Base-by-base conservation (phyloP, 1,140 invertebrate species). In the Drosophila nebulosa region DNA sequence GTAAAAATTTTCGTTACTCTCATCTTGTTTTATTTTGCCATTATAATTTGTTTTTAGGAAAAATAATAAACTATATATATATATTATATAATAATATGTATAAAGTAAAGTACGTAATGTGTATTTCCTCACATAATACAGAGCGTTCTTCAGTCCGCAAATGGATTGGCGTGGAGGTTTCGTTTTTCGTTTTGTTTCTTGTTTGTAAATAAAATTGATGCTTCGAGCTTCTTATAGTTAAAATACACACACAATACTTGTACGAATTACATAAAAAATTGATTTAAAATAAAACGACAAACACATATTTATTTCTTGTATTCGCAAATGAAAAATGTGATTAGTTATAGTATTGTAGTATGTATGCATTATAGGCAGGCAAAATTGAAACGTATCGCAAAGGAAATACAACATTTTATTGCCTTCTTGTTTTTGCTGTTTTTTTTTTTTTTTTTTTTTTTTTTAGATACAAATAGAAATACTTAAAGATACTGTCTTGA, bases 111-210 rank as follows among this genome's bases (percentile, higher is more conserved):
- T 46, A 46, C 2, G 68, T 80, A 74, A 74, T 77, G 80, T 84
- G 80, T 84, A 86, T 84, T 84, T 84, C 52, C 53, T 84, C 74
- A 63, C 68, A 85, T 85, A 85, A 86, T 85, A 85, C 80, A 85
- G 60, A 80, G 18, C 39, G 16, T 21, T 46, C 16, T 46, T 46
- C 16, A 46, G 39, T 18, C 67, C 74, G 67, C 75, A 80, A 80
- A 80, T 71, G 73, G 75, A 84, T 67, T 74, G 39, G 16, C 16
- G 9, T 74, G 16, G 39, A 46, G 39, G 39, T 46, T 18, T 18
- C 21, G 2, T 46, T 16, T 9, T 6, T 42, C 21, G 16, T 46
- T 46, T 46, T 21, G 7, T 42, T 42, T 27, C 26, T 7, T 27
- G 5, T 18, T 84, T 68, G 39, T 46, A 76, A 66, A 74, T 80